phyloP scores from a whole-genome alignment of 2,888 invertebrate genomes.

The Ceramica pisi region DNA sequence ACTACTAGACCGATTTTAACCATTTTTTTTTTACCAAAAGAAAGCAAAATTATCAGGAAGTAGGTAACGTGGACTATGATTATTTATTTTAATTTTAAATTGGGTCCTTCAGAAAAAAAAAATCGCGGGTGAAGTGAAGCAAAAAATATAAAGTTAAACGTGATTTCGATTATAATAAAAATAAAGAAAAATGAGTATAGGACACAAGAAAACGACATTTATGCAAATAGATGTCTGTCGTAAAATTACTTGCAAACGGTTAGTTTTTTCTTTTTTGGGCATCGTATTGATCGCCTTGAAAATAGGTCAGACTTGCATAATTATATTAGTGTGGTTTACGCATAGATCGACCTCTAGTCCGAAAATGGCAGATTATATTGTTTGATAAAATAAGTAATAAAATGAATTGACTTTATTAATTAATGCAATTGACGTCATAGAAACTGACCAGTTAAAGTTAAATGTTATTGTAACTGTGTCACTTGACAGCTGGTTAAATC shows the following conservation, averaged over 20 bases:
- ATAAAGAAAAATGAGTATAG: background rate
- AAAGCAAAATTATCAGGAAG: too few relatives aligned
- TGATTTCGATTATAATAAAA: constrained; percentile 2
- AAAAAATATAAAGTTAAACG: background rate
- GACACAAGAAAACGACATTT: background rate
- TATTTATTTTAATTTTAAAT: too few relatives aligned
- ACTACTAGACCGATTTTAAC: too few relatives aligned
- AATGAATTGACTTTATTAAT: background rate
- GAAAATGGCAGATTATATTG: background rate
- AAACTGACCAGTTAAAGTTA: background rate
- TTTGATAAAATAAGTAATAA: background rate
- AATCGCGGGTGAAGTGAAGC: too few relatives aligned
- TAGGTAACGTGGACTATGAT: too few relatives aligned
- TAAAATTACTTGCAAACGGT: too few relatives aligned
- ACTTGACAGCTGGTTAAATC: background rate
- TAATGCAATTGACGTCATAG: background rate
- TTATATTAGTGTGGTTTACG: background rate
- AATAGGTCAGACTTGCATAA: constrained; percentile 25
- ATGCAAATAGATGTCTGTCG: constrained; percentile 3
- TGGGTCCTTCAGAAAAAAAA: too few relatives aligned
- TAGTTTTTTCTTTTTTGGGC: constrained; percentile 1
- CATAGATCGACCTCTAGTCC: background rate
- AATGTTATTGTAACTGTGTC: background rate
- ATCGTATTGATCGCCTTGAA: constrained; percentile 28
- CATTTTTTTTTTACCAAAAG: too few relatives aligned